Percentiles rank a stretch among this genome's conserved stretches.
phyloP scores from a whole-genome alignment of 2,113 vertebrate genomes.

The Corythornis vintsioides region DNA sequence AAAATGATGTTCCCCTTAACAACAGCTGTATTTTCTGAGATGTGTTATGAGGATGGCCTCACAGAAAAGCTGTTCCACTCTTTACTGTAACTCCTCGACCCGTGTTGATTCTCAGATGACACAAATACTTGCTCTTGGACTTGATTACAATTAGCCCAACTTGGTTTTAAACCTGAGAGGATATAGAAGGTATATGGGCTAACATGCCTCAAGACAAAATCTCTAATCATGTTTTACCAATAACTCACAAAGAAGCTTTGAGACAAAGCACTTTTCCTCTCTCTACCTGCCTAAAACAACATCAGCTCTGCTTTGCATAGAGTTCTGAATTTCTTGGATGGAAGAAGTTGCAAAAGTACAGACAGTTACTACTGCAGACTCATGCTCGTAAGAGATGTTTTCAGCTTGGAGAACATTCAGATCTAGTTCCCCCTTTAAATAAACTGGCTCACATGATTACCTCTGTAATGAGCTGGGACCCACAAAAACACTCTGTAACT shows the following conservation, averaged over 20 bases:
- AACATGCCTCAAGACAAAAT: background rate
- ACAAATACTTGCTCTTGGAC: background rate
- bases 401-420: slow-evolving; percentile 20
- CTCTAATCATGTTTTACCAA: background rate
- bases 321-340: background rate
- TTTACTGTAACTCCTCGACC: background rate
- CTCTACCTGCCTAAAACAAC: fast-evolving
- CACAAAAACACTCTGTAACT: background rate
- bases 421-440: slow-evolving; percentile 3
- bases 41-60: background rate
- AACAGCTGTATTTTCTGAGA: slow-evolving; percentile 15
- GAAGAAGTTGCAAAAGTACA: background rate
- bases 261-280: background rate
- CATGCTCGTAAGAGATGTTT: background rate
- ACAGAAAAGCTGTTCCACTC: background rate
- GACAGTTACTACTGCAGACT: background rate
- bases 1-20: background rate
- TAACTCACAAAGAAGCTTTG: background rate
- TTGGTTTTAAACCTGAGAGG: background rate
- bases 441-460: background rate
- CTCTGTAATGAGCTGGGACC: slow-evolving; percentile 26
- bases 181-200: background rate
- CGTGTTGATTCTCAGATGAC: background rate
- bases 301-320: background rate
- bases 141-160: background rate